phyloP scores from a whole-genome alignment of 37 sponge, comb jelly and placozoan genomes.

The Cladorhizidae sp. region DNA sequence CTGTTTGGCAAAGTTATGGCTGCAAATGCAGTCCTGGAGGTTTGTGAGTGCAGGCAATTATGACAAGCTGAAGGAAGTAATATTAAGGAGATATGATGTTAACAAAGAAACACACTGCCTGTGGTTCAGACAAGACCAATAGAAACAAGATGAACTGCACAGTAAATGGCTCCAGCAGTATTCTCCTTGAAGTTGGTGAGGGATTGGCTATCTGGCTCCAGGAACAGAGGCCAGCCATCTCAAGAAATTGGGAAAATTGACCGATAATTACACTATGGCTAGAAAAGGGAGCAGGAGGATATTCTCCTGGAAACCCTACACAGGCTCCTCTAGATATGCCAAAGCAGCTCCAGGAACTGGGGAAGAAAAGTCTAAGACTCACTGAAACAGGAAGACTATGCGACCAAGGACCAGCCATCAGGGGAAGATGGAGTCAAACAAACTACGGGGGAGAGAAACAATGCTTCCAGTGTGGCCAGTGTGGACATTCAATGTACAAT shows the following conservation, averaged over 20 bases:
- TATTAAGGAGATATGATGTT: slow-evolving; percentile 29
- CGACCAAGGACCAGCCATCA: no score
- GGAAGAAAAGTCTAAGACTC: no score
- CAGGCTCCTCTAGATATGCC: no score
- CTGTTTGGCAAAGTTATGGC: slow-evolving; percentile 32
- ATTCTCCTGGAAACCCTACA: background rate
- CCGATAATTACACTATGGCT: slow-evolving; percentile 14
- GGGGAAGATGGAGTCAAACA: no score
- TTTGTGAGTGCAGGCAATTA: slow-evolving; percentile 14
- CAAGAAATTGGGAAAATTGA: slow-evolving; percentile 1
- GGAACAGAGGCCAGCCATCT: background rate
- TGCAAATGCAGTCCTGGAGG: slow-evolving; percentile 25
- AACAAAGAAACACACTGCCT: slow-evolving; percentile 39
- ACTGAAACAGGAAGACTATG: no score
- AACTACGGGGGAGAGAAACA: slow-evolving; percentile 24
- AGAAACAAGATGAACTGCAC: slow-evolving; percentile 14
- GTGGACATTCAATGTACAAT: slow-evolving; percentile 26
- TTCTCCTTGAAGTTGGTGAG: background rate
- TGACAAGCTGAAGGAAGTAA: slow-evolving; percentile 17
- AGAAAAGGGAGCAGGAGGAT: background rate
- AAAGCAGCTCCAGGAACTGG: background rate
- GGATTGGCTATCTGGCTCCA: no score
- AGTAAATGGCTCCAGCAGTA: background rate
- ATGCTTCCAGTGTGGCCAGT: slow-evolving; percentile 26
- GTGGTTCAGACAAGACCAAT: slow-evolving; percentile 18